These are phyloP conservation scores for Mus minutoides DNA, from an alignment of 2,797 vertebrate genomes.

Conservation along the genomic window DNA sequence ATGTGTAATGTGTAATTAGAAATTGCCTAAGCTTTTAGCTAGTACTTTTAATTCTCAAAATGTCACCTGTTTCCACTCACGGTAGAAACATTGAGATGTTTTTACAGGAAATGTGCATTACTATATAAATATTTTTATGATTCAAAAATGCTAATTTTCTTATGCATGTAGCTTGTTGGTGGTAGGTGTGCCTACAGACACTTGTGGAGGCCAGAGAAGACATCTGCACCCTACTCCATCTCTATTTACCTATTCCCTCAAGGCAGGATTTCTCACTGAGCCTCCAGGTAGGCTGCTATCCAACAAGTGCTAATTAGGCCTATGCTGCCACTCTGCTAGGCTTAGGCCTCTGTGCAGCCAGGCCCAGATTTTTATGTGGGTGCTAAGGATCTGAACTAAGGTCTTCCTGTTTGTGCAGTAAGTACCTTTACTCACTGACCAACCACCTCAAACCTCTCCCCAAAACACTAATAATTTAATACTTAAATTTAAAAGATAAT, in stretches of 20 bases:
- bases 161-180: neutral
- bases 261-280: neutral
- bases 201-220: neutral
- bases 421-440: neutral
- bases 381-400: neutral
- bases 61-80: neutral
- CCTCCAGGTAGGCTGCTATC: neutral
- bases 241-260: neutral
- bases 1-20: neutral
- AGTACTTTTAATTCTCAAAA: constrained; percentile 14
- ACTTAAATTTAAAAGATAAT: constrained; percentile 37
- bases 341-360: neutral
- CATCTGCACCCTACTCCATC: neutral
- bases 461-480: constrained; percentile 22
- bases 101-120: neutral
- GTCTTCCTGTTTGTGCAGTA: neutral
- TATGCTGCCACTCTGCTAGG: no score
- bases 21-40: constrained; percentile 26
- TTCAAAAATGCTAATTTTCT: neutral
- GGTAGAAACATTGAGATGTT: neutral
- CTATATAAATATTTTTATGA: neutral
- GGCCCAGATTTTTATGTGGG: neutral
- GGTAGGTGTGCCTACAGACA: neutral
- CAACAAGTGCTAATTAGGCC: neutral
- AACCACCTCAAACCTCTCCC: neutral